phyloP scores from a whole-genome alignment of 2,113 vertebrate species.

The Phylloscopus trochiloides region DNA sequence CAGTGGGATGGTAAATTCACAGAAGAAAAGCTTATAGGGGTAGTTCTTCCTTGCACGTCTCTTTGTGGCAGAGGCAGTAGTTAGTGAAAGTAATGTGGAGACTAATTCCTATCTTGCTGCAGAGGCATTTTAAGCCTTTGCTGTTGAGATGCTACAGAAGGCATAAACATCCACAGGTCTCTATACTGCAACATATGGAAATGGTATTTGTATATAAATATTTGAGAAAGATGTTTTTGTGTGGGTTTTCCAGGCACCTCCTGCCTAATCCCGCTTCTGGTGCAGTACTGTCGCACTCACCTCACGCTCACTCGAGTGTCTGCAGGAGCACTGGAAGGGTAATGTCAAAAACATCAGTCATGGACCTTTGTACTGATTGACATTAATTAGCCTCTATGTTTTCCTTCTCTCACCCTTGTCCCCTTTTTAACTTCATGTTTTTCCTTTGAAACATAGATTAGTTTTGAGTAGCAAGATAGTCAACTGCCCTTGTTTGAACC shows the following conservation, averaged over 20 bases:
- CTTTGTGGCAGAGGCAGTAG: background rate
- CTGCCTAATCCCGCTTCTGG: background rate
- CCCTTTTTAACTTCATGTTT: slow-evolving; percentile 3
- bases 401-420: background rate
- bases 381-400: slow-evolving; percentile 44
- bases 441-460: slow-evolving; percentile 4
- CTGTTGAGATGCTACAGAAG: background rate
- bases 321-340: background rate
- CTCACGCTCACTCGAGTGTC: background rate
- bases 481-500: background rate
- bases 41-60: background rate
- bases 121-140: background rate
- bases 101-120: background rate
- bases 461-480: slow-evolving; percentile 4
- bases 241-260: slow-evolving; percentile 24
- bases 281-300: rapidly evolving
- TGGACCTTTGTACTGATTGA: slow-evolving; percentile 19
- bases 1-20: background rate
- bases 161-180: background rate
- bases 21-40: background rate
- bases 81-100: background rate
- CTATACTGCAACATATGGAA: background rate
- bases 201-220: background rate
- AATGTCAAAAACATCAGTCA: slow-evolving; percentile 43
- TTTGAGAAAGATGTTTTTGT: background rate